These are phyloP conservation scores for Scaptomyza caliginosa DNA, from an alignment of 2,888 invertebrate species.

Conservation along the genomic window DNA sequence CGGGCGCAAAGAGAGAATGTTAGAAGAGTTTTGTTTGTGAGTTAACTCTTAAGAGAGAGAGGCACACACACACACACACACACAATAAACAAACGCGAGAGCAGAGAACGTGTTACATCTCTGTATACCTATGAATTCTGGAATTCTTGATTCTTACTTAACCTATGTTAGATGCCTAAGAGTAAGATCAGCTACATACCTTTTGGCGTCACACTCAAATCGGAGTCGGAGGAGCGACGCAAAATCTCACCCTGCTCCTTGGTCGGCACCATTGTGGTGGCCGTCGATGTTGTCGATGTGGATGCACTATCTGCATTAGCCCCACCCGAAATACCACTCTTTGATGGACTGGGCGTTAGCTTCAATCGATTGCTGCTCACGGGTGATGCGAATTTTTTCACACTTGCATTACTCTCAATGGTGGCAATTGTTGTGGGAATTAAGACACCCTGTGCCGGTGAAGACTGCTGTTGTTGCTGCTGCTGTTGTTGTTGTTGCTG, in stretches of 20 bases:
- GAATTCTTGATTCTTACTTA: conserved; percentile 35
- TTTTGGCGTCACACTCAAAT: conserved; percentile 96
- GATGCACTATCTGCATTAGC: conserved; percentile 77
- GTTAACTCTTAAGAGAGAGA: conserved; percentile 40
- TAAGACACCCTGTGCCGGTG: conserved; percentile 58
- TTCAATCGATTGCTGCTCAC: conserved; percentile 85
- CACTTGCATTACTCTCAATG: conserved; percentile 54
- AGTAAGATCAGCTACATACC: conserved; percentile 86
- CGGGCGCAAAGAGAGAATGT: conserved; percentile 70
- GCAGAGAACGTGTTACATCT: not conserved
- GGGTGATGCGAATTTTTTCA: conserved; percentile 74
- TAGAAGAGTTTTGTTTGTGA: conserved; percentile 64
- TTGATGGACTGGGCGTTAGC: conserved; percentile 86
- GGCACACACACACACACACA: conserved; percentile 25
- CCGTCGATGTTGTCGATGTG: conserved; percentile 84
- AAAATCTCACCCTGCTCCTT: conserved; percentile 86
- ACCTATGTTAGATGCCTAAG: conserved; percentile 21
- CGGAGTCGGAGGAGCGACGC: conserved; percentile 96
- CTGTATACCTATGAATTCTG: conserved; percentile 5
- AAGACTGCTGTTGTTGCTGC: conserved; percentile 76
- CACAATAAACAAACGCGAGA: conserved; percentile 15
- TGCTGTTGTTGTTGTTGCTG: conserved; percentile 69
- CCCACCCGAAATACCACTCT: conserved; percentile 70
- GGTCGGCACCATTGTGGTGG: conserved; percentile 82
- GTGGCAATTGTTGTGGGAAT: conserved; percentile 68